These are phyloP conservation scores for Drosophila leonis DNA, from an alignment of 2,888 invertebrate genomes.

Conservation along the genomic window DNA sequence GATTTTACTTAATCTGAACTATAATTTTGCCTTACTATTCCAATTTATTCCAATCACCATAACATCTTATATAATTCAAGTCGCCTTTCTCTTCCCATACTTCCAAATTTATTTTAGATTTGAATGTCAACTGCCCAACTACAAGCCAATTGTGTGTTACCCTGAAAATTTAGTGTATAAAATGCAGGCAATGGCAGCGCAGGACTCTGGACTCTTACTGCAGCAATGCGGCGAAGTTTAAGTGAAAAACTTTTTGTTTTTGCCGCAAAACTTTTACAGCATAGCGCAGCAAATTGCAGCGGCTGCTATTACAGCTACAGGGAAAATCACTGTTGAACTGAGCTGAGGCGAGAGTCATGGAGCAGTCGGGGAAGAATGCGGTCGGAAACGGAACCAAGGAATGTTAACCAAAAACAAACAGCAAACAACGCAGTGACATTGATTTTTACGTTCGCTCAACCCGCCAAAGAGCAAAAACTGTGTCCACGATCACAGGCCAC, in stretches of 20 bases:
- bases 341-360: not conserved
- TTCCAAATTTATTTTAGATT: not conserved
- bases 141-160: constrained; percentile 1
- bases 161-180: constrained; percentile 19
- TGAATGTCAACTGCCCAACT: not conserved
- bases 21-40: not conserved
- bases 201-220: constrained; percentile 51
- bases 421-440: constrained; percentile 78
- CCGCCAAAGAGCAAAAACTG: constrained; percentile 19
- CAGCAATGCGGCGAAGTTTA: constrained; percentile 78
- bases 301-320: constrained; percentile 68
- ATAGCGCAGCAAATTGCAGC: constrained; percentile 71
- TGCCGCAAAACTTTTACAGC: constrained; percentile 71
- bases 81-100: not conserved
- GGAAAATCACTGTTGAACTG: constrained; percentile 58
- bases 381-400: constrained; percentile 70
- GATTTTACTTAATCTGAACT: not conserved
- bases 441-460: constrained; percentile 68
- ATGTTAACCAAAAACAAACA: constrained; percentile 77
- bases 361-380: constrained; percentile 3
- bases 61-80: too few relatives aligned
- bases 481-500: constrained; percentile 58
- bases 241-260: constrained; percentile 78
- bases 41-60: not conserved
- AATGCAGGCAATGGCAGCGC: constrained; percentile 23